Conservation (phyloP, 2,888 invertebrate species). For the Monopis laevigella region DNA sequence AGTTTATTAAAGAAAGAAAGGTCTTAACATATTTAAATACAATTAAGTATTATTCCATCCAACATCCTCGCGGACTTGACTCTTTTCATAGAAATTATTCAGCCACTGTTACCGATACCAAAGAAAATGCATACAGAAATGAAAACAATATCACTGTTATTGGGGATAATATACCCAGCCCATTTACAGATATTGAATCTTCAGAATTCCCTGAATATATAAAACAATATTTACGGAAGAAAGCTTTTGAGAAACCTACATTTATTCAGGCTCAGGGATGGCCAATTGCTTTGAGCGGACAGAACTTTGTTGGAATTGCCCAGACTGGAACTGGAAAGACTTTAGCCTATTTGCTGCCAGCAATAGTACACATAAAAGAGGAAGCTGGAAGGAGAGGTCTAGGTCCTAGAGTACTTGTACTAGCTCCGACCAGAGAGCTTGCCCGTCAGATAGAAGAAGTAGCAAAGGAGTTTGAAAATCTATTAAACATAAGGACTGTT, state of each 20-base stretch:
- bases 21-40: too few relatives aligned
- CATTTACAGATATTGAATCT: conserved; percentile 78
- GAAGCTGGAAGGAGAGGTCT: conserved; percentile 75
- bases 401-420: conserved; percentile 82
- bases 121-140: conserved; percentile 70
- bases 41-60: too few relatives aligned
- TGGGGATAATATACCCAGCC: conserved; percentile 76
- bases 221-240: conserved; percentile 68
- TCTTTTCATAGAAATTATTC: conserved; percentile 34
- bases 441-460: conserved; percentile 84
- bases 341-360: conserved; percentile 80
- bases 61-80: too few relatives aligned
- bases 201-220: conserved; percentile 79
- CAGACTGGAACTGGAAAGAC: conserved; percentile 85
- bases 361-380: conserved; percentile 84
- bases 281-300: conserved; percentile 83
- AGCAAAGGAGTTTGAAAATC: conserved; percentile 77
- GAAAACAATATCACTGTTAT: conserved; percentile 78
- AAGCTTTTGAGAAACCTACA: conserved; percentile 77
- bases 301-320: conserved; percentile 87
- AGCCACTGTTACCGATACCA: conserved; percentile 37
- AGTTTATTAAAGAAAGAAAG: too few relatives aligned
- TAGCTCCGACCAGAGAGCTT: conserved; percentile 81
- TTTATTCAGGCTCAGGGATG: conserved; percentile 86
- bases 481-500: conserved; percentile 76